Evolutionary conservation across 2,888 invertebrate genomes (phyloP).

Genomic region (Drosophila greeni): DNA sequence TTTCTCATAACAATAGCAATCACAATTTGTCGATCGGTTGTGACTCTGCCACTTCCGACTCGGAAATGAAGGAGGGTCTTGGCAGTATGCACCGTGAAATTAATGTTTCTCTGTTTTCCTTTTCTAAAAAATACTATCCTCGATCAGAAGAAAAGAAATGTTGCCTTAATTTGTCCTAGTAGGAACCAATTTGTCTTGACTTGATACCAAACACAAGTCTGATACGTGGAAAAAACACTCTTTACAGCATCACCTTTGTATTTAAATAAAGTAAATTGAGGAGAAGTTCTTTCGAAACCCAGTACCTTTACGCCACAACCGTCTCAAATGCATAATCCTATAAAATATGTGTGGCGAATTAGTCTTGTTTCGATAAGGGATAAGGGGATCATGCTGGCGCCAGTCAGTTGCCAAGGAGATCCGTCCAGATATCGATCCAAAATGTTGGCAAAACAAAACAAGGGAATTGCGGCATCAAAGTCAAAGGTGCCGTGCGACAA

Average conservation of each 20-base stretch:
- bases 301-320: neutral
- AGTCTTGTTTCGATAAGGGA: conserved; percentile 20
- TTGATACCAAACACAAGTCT: too few species aligned
- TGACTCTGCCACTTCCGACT: conserved; percentile 72
- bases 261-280: too few species aligned
- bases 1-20: conserved; percentile 67
- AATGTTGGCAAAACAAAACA: conserved; percentile 69
- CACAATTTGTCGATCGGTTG: conserved; percentile 74
- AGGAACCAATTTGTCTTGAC: conserved; percentile 1
- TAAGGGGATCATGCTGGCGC: conserved; percentile 32
- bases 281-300: neutral
- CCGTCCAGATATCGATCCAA: conserved; percentile 56
- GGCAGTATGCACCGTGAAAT: conserved; percentile 54
- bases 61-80: conserved; percentile 13
- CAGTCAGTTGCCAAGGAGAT: conserved; percentile 53
- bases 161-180: neutral
- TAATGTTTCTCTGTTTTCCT: conserved; percentile 46
- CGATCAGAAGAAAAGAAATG: neutral
- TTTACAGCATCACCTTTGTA: neutral
- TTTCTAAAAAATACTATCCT: neutral
- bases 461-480: conserved; percentile 55
- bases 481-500: conserved; percentile 66
- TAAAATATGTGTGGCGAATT: conserved; percentile 25
- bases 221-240: too few species aligned
- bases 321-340: neutral